Conservation (phyloP, 1,140 invertebrate species). For the Leptinotarsa defecta region DNA sequence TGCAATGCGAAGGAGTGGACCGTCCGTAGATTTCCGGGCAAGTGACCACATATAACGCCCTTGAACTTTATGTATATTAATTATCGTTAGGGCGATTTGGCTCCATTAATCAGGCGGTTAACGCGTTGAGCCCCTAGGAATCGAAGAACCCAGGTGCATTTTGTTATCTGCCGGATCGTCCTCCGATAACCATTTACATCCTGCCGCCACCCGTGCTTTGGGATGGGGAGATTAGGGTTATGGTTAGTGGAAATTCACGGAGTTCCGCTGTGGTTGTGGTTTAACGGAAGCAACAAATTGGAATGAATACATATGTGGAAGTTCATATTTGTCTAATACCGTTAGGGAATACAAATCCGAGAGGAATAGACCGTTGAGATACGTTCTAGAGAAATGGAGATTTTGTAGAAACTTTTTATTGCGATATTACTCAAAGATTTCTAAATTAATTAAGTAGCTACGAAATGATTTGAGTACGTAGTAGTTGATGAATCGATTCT, state of each 20-base stretch:
- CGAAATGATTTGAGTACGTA: too few relatives aligned
- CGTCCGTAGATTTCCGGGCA: slow-evolving; percentile 4
- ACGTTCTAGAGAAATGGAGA: too few relatives aligned
- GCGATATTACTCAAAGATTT: too few relatives aligned
- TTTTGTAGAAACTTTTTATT: too few relatives aligned
- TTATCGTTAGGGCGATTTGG: slow-evolving; percentile 36
- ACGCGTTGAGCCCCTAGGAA: slow-evolving; percentile 23
- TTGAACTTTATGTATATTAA: slow-evolving; percentile 40
- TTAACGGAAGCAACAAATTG: background rate
- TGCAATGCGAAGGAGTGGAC: background rate
- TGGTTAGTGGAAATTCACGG: slow-evolving; percentile 1
- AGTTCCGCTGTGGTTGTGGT: background rate
- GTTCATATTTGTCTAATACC: background rate
- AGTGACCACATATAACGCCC: slow-evolving; percentile 30
- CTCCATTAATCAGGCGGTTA: slow-evolving; percentile 36
- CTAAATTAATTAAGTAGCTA: too few relatives aligned
- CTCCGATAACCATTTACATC: background rate
- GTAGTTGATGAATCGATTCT: too few relatives aligned
- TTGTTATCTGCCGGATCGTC: slow-evolving; percentile 2
- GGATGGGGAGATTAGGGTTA: background rate
- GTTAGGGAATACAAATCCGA: background rate
- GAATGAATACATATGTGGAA: background rate
- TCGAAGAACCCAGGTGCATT: slow-evolving; percentile 37
- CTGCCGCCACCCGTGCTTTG: background rate
- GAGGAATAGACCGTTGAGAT: too few relatives aligned